These are phyloP conservation scores for Phyllotreta cruciferae DNA, from an alignment of 2,888 invertebrate species.

Conservation along the genomic window DNA sequence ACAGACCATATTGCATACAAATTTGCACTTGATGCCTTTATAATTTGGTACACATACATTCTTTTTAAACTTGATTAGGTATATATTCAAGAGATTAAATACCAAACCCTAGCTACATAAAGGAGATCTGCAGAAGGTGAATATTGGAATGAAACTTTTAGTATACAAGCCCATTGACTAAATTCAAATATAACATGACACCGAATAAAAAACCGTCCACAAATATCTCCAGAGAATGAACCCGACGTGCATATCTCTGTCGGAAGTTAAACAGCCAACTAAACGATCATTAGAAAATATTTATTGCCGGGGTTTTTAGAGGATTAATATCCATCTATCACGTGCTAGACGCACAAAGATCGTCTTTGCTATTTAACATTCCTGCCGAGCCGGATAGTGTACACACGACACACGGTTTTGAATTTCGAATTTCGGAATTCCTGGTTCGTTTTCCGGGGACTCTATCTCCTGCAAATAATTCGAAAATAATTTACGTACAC, in stretches of 20 bases:
- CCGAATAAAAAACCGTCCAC: slow-evolving; percentile 53
- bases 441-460: too few relatives aligned
- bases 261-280: slow-evolving; percentile 60
- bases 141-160: too few relatives aligned
- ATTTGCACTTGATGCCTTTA: too few relatives aligned
- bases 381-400: slow-evolving; percentile 46
- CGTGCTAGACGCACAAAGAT: slow-evolving; percentile 46
- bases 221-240: slow-evolving; percentile 50
- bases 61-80: too few relatives aligned
- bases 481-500: too few relatives aligned
- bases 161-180: background rate
- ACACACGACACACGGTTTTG: slow-evolving; percentile 10
- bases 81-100: too few relatives aligned
- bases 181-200: slow-evolving; percentile 20
- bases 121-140: too few relatives aligned
- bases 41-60: too few relatives aligned
- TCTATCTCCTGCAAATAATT: slow-evolving; percentile 7
- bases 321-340: slow-evolving; percentile 59
- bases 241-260: slow-evolving; percentile 54
- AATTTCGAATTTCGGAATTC: slow-evolving; percentile 6
- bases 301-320: slow-evolving; percentile 57
- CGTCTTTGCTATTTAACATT: slow-evolving; percentile 54
- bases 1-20: too few relatives aligned
- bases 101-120: too few relatives aligned
- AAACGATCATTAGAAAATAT: slow-evolving; percentile 61